Evolutionary conservation across 2,113 vertebrate species (phyloP).

Genomic region (Oryzias celebensis): DNA sequence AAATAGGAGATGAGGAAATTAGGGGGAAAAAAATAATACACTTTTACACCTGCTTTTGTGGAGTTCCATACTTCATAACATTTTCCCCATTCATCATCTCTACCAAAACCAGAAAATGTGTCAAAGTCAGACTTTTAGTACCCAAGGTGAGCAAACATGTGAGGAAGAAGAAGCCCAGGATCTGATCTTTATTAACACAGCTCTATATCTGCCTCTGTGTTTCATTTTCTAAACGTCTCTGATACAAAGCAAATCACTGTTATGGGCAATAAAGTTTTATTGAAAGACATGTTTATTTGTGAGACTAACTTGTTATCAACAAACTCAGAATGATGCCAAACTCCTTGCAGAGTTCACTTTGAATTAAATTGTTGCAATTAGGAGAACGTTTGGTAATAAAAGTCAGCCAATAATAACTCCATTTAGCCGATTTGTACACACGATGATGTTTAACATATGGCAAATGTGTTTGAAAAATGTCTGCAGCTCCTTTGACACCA

Average conservation of each 20-base stretch:
- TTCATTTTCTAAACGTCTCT: conserved; percentile 33
- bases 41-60: conserved; percentile 70
- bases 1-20: conserved; percentile 55
- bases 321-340: conserved; percentile 60
- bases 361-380: conserved; percentile 67
- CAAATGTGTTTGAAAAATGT: conserved; percentile 55
- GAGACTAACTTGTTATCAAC: conserved; percentile 66
- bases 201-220: conserved; percentile 5
- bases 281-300: conserved; percentile 68
- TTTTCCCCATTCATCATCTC: conserved; percentile 29
- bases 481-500: conserved; percentile 53
- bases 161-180: conserved; percentile 12
- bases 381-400: conserved; percentile 53
- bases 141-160: conserved; percentile 12
- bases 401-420: conserved; percentile 53
- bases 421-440: conserved; percentile 55
- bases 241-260: conserved; percentile 56
- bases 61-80: conserved; percentile 36
- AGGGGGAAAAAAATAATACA: conserved; percentile 17
- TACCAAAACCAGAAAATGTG: conserved; percentile 19
- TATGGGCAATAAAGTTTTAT: conserved; percentile 70
- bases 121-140: conserved; percentile 1
- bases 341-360: conserved; percentile 58
- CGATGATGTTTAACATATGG: conserved; percentile 71
- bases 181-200: conserved; percentile 6